phyloP scores from a whole-genome alignment of 2,113 vertebrate species.

The Tetrao urogallus region DNA sequence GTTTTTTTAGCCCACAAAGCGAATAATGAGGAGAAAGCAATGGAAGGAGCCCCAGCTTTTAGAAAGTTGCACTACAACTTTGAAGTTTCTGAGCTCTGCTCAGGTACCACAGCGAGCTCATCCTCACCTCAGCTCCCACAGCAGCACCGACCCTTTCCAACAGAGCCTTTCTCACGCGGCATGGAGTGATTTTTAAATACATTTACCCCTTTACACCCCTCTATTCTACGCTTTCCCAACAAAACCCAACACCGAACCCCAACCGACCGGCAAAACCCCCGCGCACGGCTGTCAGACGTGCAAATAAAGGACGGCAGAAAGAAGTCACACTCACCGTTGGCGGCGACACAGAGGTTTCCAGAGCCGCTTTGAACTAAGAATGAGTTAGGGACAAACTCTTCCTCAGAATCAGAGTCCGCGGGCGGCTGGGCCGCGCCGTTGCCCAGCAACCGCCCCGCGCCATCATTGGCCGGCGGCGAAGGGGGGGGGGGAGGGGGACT shows the following conservation, averaged over 20 bases:
- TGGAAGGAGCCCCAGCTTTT: not conserved
- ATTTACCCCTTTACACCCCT: not conserved
- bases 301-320: constrained; percentile 70
- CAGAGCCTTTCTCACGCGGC: accelerated
- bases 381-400: constrained; percentile 96
- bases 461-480: constrained; percentile 91
- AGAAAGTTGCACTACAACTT: too few relatives aligned
- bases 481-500: constrained; percentile 91
- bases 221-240: too few relatives aligned
- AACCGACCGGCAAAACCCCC: not conserved
- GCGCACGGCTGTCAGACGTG: not conserved
- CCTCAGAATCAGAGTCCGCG: constrained; percentile 96
- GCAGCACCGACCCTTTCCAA: not conserved
- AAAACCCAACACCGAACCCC: not conserved
- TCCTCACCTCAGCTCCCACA: not conserved
- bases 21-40: not conserved
- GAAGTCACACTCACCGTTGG: constrained; percentile 92
- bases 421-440: constrained; percentile 92
- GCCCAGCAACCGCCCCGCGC: constrained; percentile 96
- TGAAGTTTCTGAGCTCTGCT: not conserved
- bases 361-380: constrained; percentile 98
- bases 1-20: not conserved
- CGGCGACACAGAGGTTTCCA: constrained; percentile 88
- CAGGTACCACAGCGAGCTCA: not conserved
- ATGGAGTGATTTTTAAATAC: not conserved